Evolutionary conservation across 2,888 invertebrate genomes (phyloP), one percentile per base, ranked within the genome.

Genomic region (Pteria penguin): DNA sequence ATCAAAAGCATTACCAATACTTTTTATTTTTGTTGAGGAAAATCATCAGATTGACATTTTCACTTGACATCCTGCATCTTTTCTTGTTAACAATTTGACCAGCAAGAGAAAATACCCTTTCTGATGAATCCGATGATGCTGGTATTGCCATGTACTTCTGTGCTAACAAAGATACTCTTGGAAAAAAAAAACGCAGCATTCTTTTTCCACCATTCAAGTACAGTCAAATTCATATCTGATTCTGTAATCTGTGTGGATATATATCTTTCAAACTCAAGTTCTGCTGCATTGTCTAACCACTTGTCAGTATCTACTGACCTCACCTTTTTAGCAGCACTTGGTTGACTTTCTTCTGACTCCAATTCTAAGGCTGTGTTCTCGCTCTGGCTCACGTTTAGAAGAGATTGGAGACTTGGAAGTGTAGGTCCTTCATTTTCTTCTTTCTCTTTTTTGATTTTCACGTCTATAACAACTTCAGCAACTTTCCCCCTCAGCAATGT

Each of bases 261-360:
- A 65, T 65, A 65, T 22, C 65, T 18, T 27, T 11, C 14, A 24
- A 62, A 11, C 29, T 62, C 62, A 11, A 18, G 11, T 62, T 62
- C 29, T 14, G 26, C 33, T 22, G 14, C 60, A 57, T 72, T 66
- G 2, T 8, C n/a, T 22, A 72, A 29, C 72, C 72, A 72, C 3
- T 72, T 52, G 18, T 66, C 72, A 3, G 65, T 65, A 14, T 72
- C 65, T 4, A 29, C 60, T 22, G 70, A 70, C 29, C 61, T 69
- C 4, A 68, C 27, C 22, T 27, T 68, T 27, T 68, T 68, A 14
- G n/a, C 14, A 24, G 58, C n/a, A n/a, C n/a, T n/a, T n/a, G n/a
- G n/a, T n/a, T n/a, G n/a, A n/a, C n/a, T n/a, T n/a, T n/a, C n/a
- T n/a, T n/a, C n/a, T n/a, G n/a, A n/a, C n/a, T n/a, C n/a, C n/a